These are phyloP conservation scores for Cremastinae sp. DNA, from an alignment of 2,888 invertebrate species.

Conservation along the genomic window DNA sequence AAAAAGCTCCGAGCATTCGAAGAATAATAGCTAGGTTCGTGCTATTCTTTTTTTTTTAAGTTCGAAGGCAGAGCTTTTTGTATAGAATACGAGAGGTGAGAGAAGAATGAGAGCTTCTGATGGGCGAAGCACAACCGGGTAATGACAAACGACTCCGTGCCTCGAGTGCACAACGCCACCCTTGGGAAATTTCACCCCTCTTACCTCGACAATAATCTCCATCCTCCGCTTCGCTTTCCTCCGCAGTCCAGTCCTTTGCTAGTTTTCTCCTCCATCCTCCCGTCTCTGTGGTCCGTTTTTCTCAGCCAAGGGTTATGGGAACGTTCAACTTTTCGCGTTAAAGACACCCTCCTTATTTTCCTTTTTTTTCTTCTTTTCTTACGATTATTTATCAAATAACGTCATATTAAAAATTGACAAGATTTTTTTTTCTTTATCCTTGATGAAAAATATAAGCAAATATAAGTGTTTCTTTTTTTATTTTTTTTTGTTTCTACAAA, in stretches of 20 bases:
- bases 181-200: slow-evolving; percentile 62
- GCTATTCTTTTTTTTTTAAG: slow-evolving; percentile 21
- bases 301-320: slow-evolving; percentile 24
- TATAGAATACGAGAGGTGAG: slow-evolving; percentile 7
- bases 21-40: slow-evolving; percentile 33
- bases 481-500: slow-evolving; percentile 6
- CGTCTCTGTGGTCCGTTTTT: slow-evolving; percentile 13
- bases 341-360: slow-evolving; percentile 31
- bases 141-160: slow-evolving; percentile 62
- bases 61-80: slow-evolving; percentile 11
- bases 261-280: slow-evolving; percentile 21
- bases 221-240: slow-evolving; percentile 31
- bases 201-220: slow-evolving; percentile 59
- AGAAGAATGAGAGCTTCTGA: slow-evolving; percentile 47
- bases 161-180: slow-evolving; percentile 59
- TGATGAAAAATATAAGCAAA: neutral
- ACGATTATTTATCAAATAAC: neutral
- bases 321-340: slow-evolving; percentile 52
- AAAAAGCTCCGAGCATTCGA: slow-evolving; percentile 35
- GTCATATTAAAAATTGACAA: slow-evolving; percentile 24
- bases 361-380: slow-evolving; percentile 13
- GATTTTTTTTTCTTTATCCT: neutral
- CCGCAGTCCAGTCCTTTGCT: slow-evolving; percentile 16
- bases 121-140: slow-evolving; percentile 53
- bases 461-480: slow-evolving; percentile 1